Base-by-base conservation (phyloP, 2,888 invertebrate species). In the Drosophila quinaria region DNA sequence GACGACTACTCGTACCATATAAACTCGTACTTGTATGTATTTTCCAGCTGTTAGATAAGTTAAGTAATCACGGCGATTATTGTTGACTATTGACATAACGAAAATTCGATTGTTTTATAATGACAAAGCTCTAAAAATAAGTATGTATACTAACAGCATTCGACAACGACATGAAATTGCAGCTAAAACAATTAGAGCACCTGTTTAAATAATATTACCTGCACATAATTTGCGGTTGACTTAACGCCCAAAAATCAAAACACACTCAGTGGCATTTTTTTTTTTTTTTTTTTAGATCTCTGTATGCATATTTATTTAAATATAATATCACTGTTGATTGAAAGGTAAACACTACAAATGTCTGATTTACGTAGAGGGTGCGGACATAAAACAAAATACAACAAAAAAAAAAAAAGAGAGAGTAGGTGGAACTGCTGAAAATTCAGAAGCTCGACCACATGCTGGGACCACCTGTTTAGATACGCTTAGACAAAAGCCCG, bases 381-480 rank as follows among this genome's bases (percentile, higher is more conserved):
- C 29, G 49, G 11, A 9, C 13, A 6, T 19, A 13, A 47, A n/a
- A 3, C 46, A 46, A 25, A 25, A 37, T 2, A 5, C 6, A 22
- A 9, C 13, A 9, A 0, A 22, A 2, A 31, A 31, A 37, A 29
- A 5, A 35, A 58, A 84, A 78, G 73, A 81, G 70, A 59, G 70
- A 54, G 70, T 51, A 64, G 50, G 60, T 64, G 70, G 47, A 46
- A 70, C 19, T 51, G 62, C 64, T 52, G 37, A 13, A 56, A 49
- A 64, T 64, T 71, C 52, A 76, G 70, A 65, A 49, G 61, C 68
- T 62, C 35, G 73, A 75, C 80, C 86, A 87, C 89, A 87, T 80
- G 87, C 87, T 83, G 87, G 70, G 85, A 85, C 87, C 87, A 87
- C 89, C 87, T 87, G 87, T 87, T 87, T 87, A 87, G 84, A 87